Base-by-base conservation (phyloP, 2,888 invertebrate species). In the Philopedon plagiatum region DNA sequence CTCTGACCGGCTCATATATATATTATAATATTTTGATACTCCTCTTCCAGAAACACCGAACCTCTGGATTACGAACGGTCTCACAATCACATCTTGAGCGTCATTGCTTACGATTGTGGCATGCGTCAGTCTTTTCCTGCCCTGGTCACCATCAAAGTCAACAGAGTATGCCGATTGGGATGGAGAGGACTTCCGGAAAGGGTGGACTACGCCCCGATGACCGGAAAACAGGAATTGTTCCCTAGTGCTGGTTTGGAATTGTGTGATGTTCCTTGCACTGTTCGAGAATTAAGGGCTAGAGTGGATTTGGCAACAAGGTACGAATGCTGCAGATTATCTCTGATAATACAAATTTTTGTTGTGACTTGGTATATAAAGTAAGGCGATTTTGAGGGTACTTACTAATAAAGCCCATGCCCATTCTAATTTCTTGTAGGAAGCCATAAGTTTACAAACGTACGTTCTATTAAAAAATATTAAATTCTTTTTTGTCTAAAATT, bases 41-140 rank as follows among this genome's bases (percentile, higher is more conserved):
- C 44, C 9, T 39, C 13, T 46, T 74, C 71, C 29, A 78, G 81
- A 54, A 99, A 98, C 87, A 98, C 96, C 0, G 96, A 96, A 81
- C 93, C 96, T 0, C 87, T 99, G 82, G 96, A 97, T 81, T 97
- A 95, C 86, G 95, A 95, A 84, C 90, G 93, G 74, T 94, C 95
- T 5, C 97, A 97, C 87, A 98, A 97, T 86, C 97, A 98, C 87
- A 98, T 99, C 79, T 88, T 99, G 58, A 96, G 96, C 32, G 96
- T 99, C 73, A 96, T 98, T 73, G 99, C 99, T 1, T 96, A 96
- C 84, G 99, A 99, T 86, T 99, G 99, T 86, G 98, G 97, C 54
- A 97, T 97, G 94, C 93, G 95, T 84, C 92, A 93, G 84, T 97
- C 97, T 0, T 90, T 94, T 44, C 97, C 98, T 0, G 96, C 97